Conservation (phyloP, 2,888 invertebrate genomes). For the Machimus atricapillus region DNA sequence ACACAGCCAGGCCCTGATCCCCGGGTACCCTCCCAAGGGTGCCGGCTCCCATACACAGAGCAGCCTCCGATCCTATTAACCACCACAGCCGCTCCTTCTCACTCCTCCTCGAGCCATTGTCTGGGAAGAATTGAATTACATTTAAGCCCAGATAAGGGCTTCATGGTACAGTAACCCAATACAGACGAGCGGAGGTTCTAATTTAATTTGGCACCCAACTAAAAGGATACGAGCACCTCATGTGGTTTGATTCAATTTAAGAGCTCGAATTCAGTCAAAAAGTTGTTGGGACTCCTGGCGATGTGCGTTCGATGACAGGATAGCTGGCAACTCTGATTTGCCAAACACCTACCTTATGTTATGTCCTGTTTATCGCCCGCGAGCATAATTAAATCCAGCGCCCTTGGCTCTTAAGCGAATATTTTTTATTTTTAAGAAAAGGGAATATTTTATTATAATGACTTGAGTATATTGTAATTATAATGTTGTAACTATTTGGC, state of each 20-base stretch:
- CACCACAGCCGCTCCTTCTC: neutral
- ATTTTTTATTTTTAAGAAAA: neutral
- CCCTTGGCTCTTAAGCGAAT: neutral
- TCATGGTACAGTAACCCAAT: slow-evolving; percentile 38
- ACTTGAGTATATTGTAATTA: too few species aligned
- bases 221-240: slow-evolving; percentile 13
- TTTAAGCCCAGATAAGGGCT: slow-evolving; percentile 38
- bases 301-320: neutral
- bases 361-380: neutral
- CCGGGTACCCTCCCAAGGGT: neutral
- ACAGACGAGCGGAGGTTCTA: slow-evolving; percentile 27
- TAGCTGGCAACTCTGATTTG: neutral
- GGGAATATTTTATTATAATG: too few species aligned
- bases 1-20: neutral
- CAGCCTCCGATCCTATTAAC: slow-evolving; percentile 13
- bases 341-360: neutral
- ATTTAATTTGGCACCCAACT: slow-evolving; percentile 38
- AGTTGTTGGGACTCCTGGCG: neutral
- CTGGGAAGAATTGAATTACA: slow-evolving; percentile 37
- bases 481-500: too few species aligned
- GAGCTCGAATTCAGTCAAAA: slow-evolving; percentile 2
- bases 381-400: neutral
- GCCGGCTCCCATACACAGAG: neutral
- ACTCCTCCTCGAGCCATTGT: neutral
- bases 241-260: slow-evolving; percentile 33